Percentiles rank a stretch among this genome's conserved stretches.
phyloP scores from a whole-genome alignment of 2,113 vertebrate genomes.

The Ceyx cyanopectus region DNA sequence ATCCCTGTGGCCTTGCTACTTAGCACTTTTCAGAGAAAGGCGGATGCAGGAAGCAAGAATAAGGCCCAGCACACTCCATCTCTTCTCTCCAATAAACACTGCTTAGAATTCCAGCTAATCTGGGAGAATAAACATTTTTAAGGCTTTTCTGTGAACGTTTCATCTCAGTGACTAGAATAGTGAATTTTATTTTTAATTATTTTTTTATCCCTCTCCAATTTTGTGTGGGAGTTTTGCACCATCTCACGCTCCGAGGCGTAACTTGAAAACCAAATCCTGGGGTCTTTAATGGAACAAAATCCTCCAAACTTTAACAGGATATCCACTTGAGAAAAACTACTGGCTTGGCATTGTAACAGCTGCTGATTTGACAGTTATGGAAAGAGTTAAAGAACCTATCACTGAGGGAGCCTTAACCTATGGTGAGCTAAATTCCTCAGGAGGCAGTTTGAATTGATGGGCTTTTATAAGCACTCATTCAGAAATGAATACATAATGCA shows the following conservation, averaged over 20 bases:
- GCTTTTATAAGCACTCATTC: not conserved
- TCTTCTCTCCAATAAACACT: conserved; percentile 42
- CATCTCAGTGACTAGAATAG: not conserved
- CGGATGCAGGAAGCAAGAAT: conserved; percentile 36
- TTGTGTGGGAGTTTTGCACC: not conserved
- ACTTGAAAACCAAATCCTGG: not conserved
- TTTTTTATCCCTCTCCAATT: not conserved
- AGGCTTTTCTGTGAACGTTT: conserved; percentile 5
- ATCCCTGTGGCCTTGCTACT: conserved; percentile 49
- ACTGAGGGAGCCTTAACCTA: not conserved
- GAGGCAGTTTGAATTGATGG: not conserved
- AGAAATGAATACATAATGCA: not conserved
- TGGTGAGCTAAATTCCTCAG: not conserved
- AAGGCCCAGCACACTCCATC: conserved; percentile 41
- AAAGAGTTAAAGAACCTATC: not conserved
- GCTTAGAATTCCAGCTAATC: conserved; percentile 22
- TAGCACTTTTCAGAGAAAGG: conserved; percentile 37
- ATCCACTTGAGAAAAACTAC: not conserved
- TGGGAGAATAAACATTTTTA: conserved; percentile 48
- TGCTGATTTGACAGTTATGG: not conserved
- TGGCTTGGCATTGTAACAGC: not conserved
- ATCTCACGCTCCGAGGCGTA: not conserved
- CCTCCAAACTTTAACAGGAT: not conserved
- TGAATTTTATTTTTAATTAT: not conserved
- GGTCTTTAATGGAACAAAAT: not conserved